phyloP scores from a whole-genome alignment of 2,797 vertebrate genomes.

The Sternotherus odoratus region DNA sequence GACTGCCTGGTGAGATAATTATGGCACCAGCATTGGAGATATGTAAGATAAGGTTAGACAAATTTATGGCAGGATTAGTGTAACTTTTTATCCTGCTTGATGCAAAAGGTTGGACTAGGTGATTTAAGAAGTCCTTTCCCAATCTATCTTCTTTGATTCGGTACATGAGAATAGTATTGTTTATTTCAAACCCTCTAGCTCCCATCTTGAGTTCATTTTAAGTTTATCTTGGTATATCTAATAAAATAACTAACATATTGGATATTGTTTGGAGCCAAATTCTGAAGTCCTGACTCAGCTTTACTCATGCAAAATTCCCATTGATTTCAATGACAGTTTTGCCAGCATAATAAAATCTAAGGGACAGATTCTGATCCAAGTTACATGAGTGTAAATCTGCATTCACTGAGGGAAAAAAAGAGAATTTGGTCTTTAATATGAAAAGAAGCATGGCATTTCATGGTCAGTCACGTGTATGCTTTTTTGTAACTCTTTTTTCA shows the following conservation, averaged over 20 bases:
- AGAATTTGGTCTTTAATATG: neutral
- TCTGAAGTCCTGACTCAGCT: neutral
- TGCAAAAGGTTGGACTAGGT: conserved; percentile 18
- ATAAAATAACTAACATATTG: neutral
- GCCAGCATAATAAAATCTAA: neutral
- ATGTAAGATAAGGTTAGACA: conserved; percentile 21
- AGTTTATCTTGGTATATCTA: neutral
- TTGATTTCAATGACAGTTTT: conserved; percentile 4
- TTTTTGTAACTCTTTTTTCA: conserved; percentile 35
- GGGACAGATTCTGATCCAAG: neutral
- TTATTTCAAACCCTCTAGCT: neutral
- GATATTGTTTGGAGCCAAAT: neutral
- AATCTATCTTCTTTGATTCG: neutral
- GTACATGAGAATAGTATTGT: fast-evolving
- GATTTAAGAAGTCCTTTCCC: conserved; percentile 16
- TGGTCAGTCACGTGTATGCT: neutral
- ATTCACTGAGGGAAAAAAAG: neutral
- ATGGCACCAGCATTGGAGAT: neutral
- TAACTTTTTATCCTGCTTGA: neutral
- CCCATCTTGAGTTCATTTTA: neutral
- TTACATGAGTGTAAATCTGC: fast-evolving
- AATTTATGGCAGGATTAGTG: neutral
- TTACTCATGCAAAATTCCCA: neutral
- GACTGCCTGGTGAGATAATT: conserved; percentile 17
- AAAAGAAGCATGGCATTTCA: neutral